These are phyloP conservation scores for Lepus townsendii DNA, from an alignment of 2,797 vertebrate genomes.

Conservation along the genomic window DNA sequence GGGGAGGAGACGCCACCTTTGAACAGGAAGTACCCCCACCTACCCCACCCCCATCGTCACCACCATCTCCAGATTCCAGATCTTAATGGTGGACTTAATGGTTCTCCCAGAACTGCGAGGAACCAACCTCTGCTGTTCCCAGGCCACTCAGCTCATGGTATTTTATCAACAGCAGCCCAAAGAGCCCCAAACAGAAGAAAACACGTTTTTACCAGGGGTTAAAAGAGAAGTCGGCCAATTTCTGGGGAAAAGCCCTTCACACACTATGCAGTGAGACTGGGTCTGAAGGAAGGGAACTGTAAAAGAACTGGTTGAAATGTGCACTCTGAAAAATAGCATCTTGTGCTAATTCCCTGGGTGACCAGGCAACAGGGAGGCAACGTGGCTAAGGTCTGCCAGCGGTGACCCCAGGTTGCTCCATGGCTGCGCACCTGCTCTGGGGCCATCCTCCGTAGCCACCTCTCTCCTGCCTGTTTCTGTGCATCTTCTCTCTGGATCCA, in stretches of 20 bases:
- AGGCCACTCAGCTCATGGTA: too few relatives aligned
- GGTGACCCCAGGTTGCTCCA: not conserved
- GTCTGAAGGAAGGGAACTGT: not conserved
- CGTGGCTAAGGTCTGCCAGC: rapidly evolving
- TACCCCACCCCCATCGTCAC: too few relatives aligned
- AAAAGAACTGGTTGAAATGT: not conserved
- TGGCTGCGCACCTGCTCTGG: not conserved
- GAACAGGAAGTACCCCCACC: not conserved
- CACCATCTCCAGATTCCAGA: not conserved
- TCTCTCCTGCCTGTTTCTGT: too few relatives aligned
- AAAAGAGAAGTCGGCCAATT: not conserved
- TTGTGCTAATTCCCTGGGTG: not conserved
- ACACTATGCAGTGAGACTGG: not conserved
- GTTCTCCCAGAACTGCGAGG: not conserved
- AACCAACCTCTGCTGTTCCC: too few relatives aligned
- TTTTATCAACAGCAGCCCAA: not conserved
- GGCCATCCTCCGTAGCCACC: not conserved
- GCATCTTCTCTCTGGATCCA: not conserved
- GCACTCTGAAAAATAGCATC: not conserved
- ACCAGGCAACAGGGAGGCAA: not conserved
- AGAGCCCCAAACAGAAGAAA: not conserved
- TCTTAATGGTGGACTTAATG: not conserved
- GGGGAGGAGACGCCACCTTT: not conserved
- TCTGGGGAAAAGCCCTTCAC: not conserved
- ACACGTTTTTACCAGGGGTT: not conserved